Conservation (phyloP, 2,888 invertebrate genomes). For the Acrobasis suavella region DNA sequence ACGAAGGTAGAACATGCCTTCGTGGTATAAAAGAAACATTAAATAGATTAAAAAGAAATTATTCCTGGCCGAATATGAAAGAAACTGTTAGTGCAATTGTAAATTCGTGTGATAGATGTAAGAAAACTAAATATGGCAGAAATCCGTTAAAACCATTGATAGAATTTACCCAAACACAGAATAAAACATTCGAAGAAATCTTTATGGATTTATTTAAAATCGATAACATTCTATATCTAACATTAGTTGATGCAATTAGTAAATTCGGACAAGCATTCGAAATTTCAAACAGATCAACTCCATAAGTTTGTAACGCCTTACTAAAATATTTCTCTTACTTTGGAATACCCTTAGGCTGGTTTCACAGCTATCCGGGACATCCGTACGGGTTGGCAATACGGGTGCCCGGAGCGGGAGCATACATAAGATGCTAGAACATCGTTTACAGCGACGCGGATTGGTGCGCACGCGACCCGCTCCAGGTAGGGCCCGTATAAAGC, state of each 20-base stretch:
- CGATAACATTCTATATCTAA: constrained; percentile 30
- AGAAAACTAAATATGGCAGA: constrained; percentile 27
- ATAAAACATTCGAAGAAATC: constrained; percentile 36
- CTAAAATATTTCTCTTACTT: constrained; percentile 36
- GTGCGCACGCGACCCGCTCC: not conserved
- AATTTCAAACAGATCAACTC: constrained; percentile 33
- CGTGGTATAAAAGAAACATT: constrained; percentile 33
- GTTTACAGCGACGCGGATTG: not conserved
- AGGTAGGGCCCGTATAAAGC: not conserved
- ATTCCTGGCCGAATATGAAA: constrained; percentile 20
- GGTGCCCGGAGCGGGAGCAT: not conserved
- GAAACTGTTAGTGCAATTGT: not conserved
- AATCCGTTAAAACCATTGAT: constrained; percentile 36
- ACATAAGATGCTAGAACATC: not conserved
- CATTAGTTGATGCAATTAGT: constrained; percentile 38
- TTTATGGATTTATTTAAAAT: constrained; percentile 36
- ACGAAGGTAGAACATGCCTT: not conserved
- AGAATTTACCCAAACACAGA: constrained; percentile 37
- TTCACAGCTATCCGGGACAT: not conserved
- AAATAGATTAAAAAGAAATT: constrained; percentile 29
- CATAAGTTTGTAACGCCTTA: constrained; percentile 37
- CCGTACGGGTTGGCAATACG: not conserved
- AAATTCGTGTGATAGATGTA: constrained; percentile 36
- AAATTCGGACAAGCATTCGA: constrained; percentile 39
- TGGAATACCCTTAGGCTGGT: constrained; percentile 30